phyloP scores from a whole-genome alignment of 2,797 vertebrate species.

The Crossoptilon crossoptilon region DNA sequence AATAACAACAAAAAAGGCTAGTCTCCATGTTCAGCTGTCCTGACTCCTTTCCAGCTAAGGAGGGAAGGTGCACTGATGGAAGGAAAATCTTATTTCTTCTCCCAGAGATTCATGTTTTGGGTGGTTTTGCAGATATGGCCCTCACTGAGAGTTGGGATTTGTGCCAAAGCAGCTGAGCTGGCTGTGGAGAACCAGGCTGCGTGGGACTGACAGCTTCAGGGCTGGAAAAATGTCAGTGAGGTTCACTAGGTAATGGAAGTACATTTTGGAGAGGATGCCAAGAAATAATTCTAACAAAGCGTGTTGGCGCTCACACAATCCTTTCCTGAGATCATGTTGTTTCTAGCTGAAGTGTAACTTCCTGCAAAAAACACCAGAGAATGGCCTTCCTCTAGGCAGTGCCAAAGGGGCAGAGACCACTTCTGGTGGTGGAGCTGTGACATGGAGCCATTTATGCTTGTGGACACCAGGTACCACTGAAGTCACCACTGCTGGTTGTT shows the following conservation, averaged over 20 bases:
- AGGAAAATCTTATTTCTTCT: not conserved
- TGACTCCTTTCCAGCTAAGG: not conserved
- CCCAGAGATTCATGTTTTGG: not conserved
- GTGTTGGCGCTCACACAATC: not conserved
- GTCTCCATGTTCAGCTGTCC: not conserved
- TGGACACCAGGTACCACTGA: not conserved
- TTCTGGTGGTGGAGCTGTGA: not conserved
- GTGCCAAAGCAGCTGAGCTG: not conserved
- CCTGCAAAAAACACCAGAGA: not conserved
- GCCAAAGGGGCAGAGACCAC: not conserved
- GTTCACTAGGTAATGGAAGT: not conserved
- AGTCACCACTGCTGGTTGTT: not conserved
- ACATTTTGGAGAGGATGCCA: not conserved
- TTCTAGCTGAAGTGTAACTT: not conserved
- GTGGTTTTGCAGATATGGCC: not conserved
- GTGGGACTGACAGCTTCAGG: not conserved
- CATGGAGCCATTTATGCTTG: not conserved
- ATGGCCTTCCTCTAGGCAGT: not conserved
- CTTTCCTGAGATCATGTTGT: accelerated
- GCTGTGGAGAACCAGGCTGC: not conserved
- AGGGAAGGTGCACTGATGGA: not conserved
- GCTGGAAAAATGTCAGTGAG: not conserved
- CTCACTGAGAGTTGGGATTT: not conserved
- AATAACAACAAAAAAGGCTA: not conserved
- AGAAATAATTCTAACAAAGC: accelerated